phyloP scores from a whole-genome alignment of 1,140 invertebrate species.

The Goniozus legneri region DNA sequence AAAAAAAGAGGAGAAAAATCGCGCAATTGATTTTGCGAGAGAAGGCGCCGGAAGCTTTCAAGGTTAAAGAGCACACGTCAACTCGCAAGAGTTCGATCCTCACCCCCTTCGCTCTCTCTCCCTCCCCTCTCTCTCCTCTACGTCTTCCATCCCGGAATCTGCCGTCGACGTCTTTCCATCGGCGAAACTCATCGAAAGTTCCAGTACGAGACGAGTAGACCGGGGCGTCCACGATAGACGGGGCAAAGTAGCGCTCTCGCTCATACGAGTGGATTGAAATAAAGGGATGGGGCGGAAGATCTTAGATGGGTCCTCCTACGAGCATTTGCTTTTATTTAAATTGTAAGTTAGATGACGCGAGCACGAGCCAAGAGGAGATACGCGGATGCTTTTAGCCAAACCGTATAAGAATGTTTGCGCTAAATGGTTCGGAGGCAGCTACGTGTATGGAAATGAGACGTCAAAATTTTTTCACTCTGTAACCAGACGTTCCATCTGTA shows the following conservation, averaged over 20 bases:
- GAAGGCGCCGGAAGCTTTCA: no score
- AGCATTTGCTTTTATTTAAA: constrained; percentile 57
- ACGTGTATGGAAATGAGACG: constrained; percentile 51
- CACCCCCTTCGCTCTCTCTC: constrained; percentile 31
- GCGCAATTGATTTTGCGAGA: no score
- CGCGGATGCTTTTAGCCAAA: constrained; percentile 47
- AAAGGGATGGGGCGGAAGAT: constrained; percentile 22
- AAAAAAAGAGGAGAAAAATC: no score
- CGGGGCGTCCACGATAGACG: no score
- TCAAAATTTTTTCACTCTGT: no score
- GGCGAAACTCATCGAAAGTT: constrained; percentile 35
- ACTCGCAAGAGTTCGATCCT: no score
- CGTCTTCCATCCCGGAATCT: no score
- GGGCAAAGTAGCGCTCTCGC: no score
- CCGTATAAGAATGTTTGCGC: constrained; percentile 51
- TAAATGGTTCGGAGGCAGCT: constrained; percentile 54
- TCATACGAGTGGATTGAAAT: no score
- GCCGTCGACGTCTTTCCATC: constrained; percentile 26
- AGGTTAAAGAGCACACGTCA: constrained; percentile 26
- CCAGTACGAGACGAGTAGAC: constrained; percentile 20
- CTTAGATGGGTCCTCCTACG: constrained; percentile 32
- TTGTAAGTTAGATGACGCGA: constrained; percentile 50
- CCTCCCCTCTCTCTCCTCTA: no score
- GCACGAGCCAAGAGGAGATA: constrained; percentile 24
- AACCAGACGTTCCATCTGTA: no score